phyloP scores from a whole-genome alignment of 2,888 invertebrate species.

The Melanotus villosus region DNA sequence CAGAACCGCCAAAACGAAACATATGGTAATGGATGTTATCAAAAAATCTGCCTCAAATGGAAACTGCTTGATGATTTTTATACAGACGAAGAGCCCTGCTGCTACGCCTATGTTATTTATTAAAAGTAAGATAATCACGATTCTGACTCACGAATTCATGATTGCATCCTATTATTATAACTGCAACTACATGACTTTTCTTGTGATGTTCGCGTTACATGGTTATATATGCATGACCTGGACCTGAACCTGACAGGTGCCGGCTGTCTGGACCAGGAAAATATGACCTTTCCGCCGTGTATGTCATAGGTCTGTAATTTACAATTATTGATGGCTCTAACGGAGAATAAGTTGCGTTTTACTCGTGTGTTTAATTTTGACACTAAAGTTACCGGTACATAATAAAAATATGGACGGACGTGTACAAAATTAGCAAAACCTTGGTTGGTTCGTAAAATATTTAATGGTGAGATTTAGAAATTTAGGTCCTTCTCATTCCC shows the following conservation, averaged over 20 bases:
- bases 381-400: too few relatives aligned
- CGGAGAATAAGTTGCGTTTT: neutral
- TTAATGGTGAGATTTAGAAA: too few relatives aligned
- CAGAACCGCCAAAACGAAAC: too few relatives aligned
- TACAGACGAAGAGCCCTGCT: neutral
- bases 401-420: too few relatives aligned
- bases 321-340: neutral
- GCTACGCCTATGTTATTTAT: too few relatives aligned
- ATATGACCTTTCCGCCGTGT: constrained; percentile 8
- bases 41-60: too few relatives aligned
- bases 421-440: too few relatives aligned
- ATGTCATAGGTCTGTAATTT: constrained; percentile 4
- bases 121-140: constrained; percentile 15
- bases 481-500: too few relatives aligned
- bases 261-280: constrained; percentile 2
- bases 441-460: too few relatives aligned
- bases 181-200: constrained; percentile 16
- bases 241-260: constrained; percentile 3
- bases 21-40: too few relatives aligned
- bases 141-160: constrained; percentile 15
- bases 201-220: constrained; percentile 9
- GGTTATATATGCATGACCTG: constrained; percentile 24
- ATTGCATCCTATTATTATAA: constrained; percentile 15
- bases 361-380: neutral
- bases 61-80: too few relatives aligned